phyloP scores from a whole-genome alignment of 2,797 vertebrate species.

The Parotocinclus haroldoi region DNA sequence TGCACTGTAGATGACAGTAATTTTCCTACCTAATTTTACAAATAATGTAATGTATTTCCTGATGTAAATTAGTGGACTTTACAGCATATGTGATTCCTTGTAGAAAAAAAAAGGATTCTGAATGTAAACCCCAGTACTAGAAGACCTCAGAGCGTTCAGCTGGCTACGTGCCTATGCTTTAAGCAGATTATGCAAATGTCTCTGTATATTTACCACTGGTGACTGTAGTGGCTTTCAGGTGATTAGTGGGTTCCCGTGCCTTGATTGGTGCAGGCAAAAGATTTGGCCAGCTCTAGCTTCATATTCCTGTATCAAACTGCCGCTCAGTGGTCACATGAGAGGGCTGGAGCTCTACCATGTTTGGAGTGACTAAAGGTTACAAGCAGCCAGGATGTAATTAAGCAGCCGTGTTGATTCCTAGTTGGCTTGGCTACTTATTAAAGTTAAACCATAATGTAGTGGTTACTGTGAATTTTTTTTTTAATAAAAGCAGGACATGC shows the following conservation, averaged over 20 bases:
- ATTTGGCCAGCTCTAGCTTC: slow-evolving; percentile 47
- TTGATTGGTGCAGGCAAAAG: slow-evolving; percentile 59
- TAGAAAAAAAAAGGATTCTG: slow-evolving; percentile 28
- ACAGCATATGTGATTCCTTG: not conserved
- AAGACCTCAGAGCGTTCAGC: slow-evolving; percentile 50
- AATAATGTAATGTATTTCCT: not conserved
- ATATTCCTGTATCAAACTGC: slow-evolving; percentile 63
- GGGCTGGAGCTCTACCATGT: slow-evolving; percentile 17
- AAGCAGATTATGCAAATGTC: slow-evolving; percentile 83
- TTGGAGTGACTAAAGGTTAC: slow-evolving; percentile 21
- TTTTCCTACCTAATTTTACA: not conserved
- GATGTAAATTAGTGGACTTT: not conserved
- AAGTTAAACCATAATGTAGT: not conserved
- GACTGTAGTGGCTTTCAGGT: slow-evolving; percentile 61
- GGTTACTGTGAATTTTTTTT: slow-evolving; percentile 11
- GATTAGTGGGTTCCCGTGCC: slow-evolving; percentile 57
- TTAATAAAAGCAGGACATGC: slow-evolving; percentile 53
- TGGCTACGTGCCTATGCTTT: slow-evolving; percentile 62
- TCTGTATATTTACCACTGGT: slow-evolving; percentile 60
- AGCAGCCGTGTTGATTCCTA: not conserved
- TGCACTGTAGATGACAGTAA: not conserved
- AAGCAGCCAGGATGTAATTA: not conserved
- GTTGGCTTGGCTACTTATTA: not conserved
- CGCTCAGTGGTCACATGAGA: slow-evolving; percentile 27
- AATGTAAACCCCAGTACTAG: slow-evolving; percentile 60